Base-by-base conservation (phyloP, 2,797 vertebrate species). In the Pangasius macronema region DNA sequence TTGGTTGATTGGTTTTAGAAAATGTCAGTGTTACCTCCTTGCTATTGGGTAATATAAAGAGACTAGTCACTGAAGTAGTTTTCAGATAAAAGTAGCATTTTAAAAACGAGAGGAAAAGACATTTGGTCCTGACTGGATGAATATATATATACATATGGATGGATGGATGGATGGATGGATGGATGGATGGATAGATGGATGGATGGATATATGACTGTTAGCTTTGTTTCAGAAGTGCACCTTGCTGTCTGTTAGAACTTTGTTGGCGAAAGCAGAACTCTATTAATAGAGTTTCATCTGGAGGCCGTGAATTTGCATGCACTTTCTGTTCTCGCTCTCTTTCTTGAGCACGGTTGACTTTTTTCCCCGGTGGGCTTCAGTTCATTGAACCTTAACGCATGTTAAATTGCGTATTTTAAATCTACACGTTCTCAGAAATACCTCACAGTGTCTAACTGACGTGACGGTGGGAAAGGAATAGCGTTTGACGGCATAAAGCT, bases 211-310 rank as follows among this genome's bases (percentile, higher is more conserved):
- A 42, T 53, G 18, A 27, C 20, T 46, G 2, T 22, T 11, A 42
- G 70, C 70, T 75, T 30, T 3, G n/a, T 80, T 59, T 65, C 57
- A 82, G 27, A 18, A 46, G 59, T 82, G 80, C 11, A 46, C 59
- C 9, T 1, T 59, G 51, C n/a, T 11, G 73, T n/a, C 53, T 16
- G 30, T n/a, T 36, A 51, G 55, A 61, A 6, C 13, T 18, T 53
- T 11, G 6, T 6, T 51, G 18, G 5, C 10, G 30, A 27, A 67
- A 67, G 49, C 24, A 51, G 51, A 81, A 86, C 49, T 81, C 49
- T 30, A 42, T 86, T 81, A 57, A 59, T 59, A 82, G 51, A 3
- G 16, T 46, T 57, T 77, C 61, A 30, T 82, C 81, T 49, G 42
- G 59, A 30, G 11, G 36, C 79, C 1, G 10, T 65, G 13, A 51